Evolutionary conservation across 1,140 invertebrate genomes (phyloP).

Genomic region (Drosophila pachea): DNA sequence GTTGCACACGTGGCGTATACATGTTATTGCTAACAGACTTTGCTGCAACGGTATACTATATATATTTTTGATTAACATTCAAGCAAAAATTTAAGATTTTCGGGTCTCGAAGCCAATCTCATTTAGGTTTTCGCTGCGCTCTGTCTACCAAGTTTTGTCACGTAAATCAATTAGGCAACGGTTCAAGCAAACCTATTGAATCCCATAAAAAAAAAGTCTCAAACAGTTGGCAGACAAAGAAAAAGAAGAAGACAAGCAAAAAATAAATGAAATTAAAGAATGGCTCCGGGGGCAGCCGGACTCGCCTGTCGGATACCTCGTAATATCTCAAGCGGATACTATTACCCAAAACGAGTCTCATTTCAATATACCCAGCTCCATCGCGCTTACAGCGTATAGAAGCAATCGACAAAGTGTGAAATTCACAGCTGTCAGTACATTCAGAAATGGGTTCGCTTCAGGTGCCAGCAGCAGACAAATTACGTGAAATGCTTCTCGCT

Average conservation of each 20-base stretch:
- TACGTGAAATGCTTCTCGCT: not conserved
- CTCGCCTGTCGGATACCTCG: not conserved
- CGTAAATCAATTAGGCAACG: constrained; percentile 68
- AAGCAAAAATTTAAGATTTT: constrained; percentile 27
- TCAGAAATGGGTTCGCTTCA: constrained; percentile 1
- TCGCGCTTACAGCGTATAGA: not conserved
- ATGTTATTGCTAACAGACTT: constrained; percentile 37
- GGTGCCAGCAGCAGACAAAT: constrained; percentile 6
- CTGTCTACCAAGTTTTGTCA: constrained; percentile 70
- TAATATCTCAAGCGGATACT: not conserved
- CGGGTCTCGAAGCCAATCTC: constrained; percentile 6
- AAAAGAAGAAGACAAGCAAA: not conserved
- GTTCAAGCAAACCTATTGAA: constrained; percentile 41
- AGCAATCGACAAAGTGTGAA: constrained; percentile 8
- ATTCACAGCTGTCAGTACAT: constrained; percentile 11
- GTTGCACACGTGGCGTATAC: constrained; percentile 54
- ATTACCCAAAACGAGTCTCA: not conserved
- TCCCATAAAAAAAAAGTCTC: constrained; percentile 30
- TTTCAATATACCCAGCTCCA: not conserved
- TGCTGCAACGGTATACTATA: constrained; percentile 23
- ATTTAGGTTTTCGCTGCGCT: not conserved
- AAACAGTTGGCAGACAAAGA: constrained; percentile 17
- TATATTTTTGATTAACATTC: constrained; percentile 48
- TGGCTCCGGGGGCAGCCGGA: no score
- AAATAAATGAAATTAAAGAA: not conserved